A percentile compares a stretch with the other conserved stretches of the same genome.
These are phyloP conservation scores for Cyclargus thomasi DNA, from an alignment of 1,140 invertebrate species.

Conservation along the genomic window DNA sequence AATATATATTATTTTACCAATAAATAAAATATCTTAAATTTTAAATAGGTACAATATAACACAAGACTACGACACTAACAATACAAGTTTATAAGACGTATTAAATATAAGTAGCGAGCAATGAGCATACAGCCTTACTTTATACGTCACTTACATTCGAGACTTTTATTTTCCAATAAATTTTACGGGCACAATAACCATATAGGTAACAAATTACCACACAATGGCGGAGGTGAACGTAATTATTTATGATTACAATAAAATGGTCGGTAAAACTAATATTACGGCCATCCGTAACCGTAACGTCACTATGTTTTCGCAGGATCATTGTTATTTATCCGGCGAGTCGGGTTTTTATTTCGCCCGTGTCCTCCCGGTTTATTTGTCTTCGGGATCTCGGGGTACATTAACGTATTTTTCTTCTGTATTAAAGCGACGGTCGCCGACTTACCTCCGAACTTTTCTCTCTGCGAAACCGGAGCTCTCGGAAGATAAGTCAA, in stretches of 20 bases:
- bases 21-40: too few species aligned
- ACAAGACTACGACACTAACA: too few species aligned
- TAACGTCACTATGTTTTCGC: slow-evolving; percentile 28
- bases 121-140: not conserved
- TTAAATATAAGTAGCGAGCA: not conserved
- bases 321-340: slow-evolving; percentile 69
- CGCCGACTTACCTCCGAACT: slow-evolving; percentile 67
- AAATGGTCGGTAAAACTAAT: slow-evolving; percentile 9
- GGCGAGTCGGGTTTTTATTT: slow-evolving; percentile 62
- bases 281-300: slow-evolving; percentile 4
- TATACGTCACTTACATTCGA: not conserved
- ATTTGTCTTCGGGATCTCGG: slow-evolving; percentile 71
- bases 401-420: slow-evolving; percentile 75
- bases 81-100: too few species aligned
- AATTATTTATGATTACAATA: slow-evolving; percentile 4
- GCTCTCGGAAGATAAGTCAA: slow-evolving; percentile 65
- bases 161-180: slow-evolving; percentile 3
- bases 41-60: too few species aligned
- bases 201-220: not conserved
- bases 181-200: not conserved
- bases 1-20: too few species aligned
- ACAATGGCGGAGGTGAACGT: not conserved
- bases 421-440: slow-evolving; percentile 71
- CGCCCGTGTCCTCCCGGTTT: slow-evolving; percentile 63
- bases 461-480: slow-evolving; percentile 60